Base-by-base conservation (phyloP, 2,888 invertebrate species). In the Nomada ruficornis region DNA sequence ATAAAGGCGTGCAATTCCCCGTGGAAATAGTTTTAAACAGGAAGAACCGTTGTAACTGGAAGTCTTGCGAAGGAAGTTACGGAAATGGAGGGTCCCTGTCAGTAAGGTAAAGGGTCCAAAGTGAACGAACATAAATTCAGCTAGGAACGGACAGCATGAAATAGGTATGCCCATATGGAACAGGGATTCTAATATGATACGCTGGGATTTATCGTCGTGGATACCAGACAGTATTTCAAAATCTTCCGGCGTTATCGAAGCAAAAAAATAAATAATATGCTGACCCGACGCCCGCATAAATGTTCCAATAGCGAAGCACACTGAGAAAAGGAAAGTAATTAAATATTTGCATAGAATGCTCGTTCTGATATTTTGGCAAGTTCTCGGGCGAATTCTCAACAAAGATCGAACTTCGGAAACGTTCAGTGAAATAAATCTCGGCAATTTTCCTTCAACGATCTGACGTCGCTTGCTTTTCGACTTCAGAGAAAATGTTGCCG, bases 101-200 rank as follows among this genome's bases (percentile, higher is more conserved):
- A 36, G 36, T 7, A 36, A 36, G n/a, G 65, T 52, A 70, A 70
- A 42, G 47, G 59, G 64, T 67, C 77, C 77, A 36, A 68, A 67
- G 73, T n/a, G 65, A 59, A 60, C 54, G 47, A 59, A 13, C 83
- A 80, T 84, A 84, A 83, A 83, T 83, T 52, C 52, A 36, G 23
- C 62, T 52, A 70, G 64, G 70, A 83, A 67, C 63, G 73, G 84
- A 80, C 84, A 76, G 80, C 69, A 68, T 64, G 77, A 79, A 82
- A 80, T 79, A 75, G 85, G 79, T 74, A 79, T 77, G 70, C 44
- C 80, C 70, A 65, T 73, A 72, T 73, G 74, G 70, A 70, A 71
- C 63, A 20, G 68, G 79, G 59, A 77, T 79, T 79, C 84, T 84
- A 85, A 84, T 82, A 82, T 76, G 84, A 82, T 82, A 77, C 74